phyloP scores from a whole-genome alignment of 2,113 vertebrate genomes.

The Ibidorhyncha struthersii region DNA sequence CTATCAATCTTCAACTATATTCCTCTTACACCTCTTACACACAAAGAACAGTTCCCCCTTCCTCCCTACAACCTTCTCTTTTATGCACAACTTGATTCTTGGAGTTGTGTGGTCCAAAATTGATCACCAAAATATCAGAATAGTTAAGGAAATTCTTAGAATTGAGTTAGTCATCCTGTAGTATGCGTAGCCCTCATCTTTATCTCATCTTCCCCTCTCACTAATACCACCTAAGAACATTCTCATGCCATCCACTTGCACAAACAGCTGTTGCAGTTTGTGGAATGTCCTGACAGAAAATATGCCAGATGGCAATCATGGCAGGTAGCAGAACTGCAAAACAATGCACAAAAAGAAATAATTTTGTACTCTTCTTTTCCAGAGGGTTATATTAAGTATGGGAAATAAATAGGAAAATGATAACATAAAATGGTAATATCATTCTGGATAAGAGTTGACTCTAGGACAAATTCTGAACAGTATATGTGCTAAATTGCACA shows the following conservation, averaged over 20 bases:
- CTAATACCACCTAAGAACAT: not conserved
- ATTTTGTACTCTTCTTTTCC: not conserved
- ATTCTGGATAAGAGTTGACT: not conserved
- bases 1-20: not conserved
- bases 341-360: not conserved
- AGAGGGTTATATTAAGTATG: constrained; percentile 5
- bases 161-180: not conserved
- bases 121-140: not conserved
- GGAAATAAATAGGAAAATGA: not conserved
- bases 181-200: not conserved
- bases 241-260: not conserved
- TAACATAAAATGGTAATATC: not conserved
- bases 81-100: not conserved
- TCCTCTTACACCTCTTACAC: not conserved
- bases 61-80: not conserved
- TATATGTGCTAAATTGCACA: not conserved
- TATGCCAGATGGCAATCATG: constrained; percentile 11
- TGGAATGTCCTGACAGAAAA: constrained; percentile 15
- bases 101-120: not conserved
- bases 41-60: not conserved
- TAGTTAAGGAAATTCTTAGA: not conserved
- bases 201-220: not conserved
- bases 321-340: constrained; percentile 1
- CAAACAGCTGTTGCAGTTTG: not conserved
- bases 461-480: not conserved